Base-by-base conservation (phyloP, 1,140 invertebrate species). In the Psilanteris sp. region DNA sequence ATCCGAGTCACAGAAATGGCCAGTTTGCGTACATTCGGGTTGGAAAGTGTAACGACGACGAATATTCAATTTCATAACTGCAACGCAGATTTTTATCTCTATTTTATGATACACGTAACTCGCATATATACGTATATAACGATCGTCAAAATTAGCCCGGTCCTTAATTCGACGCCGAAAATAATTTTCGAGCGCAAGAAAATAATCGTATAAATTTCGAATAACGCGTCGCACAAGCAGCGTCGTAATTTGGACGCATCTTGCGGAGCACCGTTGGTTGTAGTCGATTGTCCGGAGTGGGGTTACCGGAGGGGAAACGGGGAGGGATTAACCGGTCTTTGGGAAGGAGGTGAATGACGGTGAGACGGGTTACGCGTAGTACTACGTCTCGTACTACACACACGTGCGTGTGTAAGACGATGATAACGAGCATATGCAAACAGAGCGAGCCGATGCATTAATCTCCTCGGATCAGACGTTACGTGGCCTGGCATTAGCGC, bases 311-410 rank as follows among this genome's bases (percentile, higher is more conserved):
- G 22, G 18, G 0, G 54, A 18, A 46, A 9, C 10, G 31, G n/a
- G 22, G n/a, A 29, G 10, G 46, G 39, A 2, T 24, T 9, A 66
- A 41, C 44, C 34, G 44, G 50, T 54, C 14, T 10, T 6, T 4
- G 32, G 64, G 16, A 29, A 48, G 50, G 48, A 39, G 46, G 55
- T 36, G 67, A 52, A 44, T 32, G 52, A 70, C 5, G 55, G 15
- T 5, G 16, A 34, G 50, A 54, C 68, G 52, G 29, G 37, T 22
- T 61, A 13, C 36, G 43, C 79, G 80, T 85, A 85, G 84, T 86
- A 86, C 83, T 85, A 86, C 81, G 83, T n/a, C 70, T 81, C 83
- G 83, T 86, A 85, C 83, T 84, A 85, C 80, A 85, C 80, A 79
- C 81, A 85, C 84, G 82, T 85, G 84, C 82, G 79, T 81, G 80